Conservation (phyloP, 2,113 vertebrate genomes). For the Hippocampus guttulatus region DNA sequence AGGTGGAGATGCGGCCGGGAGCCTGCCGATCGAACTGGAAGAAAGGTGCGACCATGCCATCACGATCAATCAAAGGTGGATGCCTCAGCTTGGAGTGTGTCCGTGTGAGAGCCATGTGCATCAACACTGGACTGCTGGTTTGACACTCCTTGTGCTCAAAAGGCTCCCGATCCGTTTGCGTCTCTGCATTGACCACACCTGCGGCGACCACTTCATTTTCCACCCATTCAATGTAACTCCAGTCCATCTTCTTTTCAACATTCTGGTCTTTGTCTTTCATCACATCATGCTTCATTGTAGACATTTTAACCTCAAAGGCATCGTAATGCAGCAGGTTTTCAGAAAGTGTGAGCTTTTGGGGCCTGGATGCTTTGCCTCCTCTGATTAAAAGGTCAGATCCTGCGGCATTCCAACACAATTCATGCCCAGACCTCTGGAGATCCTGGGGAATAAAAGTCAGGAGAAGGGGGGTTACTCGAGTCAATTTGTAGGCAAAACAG, state of each 20-base stretch:
- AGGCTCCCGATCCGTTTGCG: conserved; percentile 58
- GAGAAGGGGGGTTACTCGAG: conserved; percentile 7
- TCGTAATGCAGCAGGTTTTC: conserved; percentile 46
- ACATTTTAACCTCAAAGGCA: conserved; percentile 69
- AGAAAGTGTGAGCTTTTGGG: conserved; percentile 38
- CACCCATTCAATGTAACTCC: conserved; percentile 69
- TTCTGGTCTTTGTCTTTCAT: conserved; percentile 60
- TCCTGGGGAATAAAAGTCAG: conserved; percentile 30
- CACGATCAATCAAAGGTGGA: conserved; percentile 42
- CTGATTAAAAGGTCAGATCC: conserved; percentile 49
- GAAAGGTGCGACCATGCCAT: conserved; percentile 36
- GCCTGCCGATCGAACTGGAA: conserved; percentile 83
- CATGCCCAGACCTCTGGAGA: conserved; percentile 32
- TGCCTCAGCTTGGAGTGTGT: conserved; percentile 61
- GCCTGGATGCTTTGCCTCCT: conserved; percentile 26
- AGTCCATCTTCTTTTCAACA: conserved; percentile 60
- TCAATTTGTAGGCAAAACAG: conserved; percentile 28
- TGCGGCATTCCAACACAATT: conserved; percentile 51
- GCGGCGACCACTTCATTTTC: conserved; percentile 48
- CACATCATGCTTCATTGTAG: conserved; percentile 61
- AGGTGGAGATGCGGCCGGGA: conserved; percentile 81
- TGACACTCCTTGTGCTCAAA: conserved; percentile 64
- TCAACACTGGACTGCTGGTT: conserved; percentile 66
- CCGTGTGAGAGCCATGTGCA: conserved; percentile 67
- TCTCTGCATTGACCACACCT: conserved; percentile 50